Conservation (phyloP, 1,140 invertebrate species). For the Proales similis region DNA sequence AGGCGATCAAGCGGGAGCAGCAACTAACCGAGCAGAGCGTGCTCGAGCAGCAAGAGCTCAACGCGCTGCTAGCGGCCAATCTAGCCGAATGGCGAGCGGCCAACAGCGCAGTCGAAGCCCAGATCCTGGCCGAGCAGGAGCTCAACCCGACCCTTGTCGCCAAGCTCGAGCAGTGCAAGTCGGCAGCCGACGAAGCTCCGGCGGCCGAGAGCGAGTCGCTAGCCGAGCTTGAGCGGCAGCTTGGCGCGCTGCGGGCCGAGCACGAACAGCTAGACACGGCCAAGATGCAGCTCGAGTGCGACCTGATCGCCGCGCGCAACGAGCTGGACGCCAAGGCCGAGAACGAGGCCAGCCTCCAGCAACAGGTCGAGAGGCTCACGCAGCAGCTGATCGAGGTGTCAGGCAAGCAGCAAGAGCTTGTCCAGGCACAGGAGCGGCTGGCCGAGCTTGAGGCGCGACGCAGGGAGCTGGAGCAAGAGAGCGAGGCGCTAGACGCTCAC, state of each 20-base stretch:
- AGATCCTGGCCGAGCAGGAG: conserved; percentile 7
- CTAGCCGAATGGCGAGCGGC: conserved; percentile 16
- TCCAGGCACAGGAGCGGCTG: background rate
- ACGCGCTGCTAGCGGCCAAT: background rate
- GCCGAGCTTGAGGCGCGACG: background rate
- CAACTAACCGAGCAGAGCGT: too few relatives aligned
- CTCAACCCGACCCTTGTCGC: background rate
- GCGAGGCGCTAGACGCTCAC: background rate
- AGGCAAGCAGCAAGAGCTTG: background rate
- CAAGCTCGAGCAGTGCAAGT: background rate
- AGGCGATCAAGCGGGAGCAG: too few relatives aligned
- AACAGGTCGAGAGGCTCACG: background rate
- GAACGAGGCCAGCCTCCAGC: background rate
- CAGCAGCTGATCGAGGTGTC: background rate
- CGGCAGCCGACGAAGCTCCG: background rate
- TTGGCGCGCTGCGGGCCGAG: background rate
- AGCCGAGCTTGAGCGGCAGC: background rate
- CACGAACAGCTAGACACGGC: conserved; percentile 11
- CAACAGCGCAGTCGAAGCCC: background rate
- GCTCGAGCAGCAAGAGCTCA: conserved; percentile 10
- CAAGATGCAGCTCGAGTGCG: conserved; percentile 29
- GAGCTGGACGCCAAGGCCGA: conserved; percentile 10
- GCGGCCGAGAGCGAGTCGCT: background rate
- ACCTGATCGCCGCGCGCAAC: conserved; percentile 10
- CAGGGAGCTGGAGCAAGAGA: background rate